A percentile compares a stretch with the other conserved stretches of the same genome.
Conservation (phyloP, 1,140 invertebrate genomes). For the Ceratitis capitata region DNA sequence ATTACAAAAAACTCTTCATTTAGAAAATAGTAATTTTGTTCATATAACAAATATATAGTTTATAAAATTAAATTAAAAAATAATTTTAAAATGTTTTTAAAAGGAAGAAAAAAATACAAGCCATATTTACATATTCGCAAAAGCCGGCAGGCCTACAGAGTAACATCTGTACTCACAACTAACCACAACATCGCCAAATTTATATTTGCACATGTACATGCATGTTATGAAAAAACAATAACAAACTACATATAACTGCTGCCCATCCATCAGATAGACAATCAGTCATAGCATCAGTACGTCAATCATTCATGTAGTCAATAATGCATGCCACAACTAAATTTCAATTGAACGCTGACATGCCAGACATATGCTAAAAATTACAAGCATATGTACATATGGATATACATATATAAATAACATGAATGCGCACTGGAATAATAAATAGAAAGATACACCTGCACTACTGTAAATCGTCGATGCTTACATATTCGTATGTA, state of each 20-base stretch:
- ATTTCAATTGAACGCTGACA: conserved; percentile 28
- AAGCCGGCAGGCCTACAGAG: background rate
- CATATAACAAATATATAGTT: too few relatives aligned
- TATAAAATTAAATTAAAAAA: too few relatives aligned
- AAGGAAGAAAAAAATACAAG: background rate
- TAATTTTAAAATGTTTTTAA: too few relatives aligned
- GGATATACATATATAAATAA: background rate
- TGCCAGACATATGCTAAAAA: conserved; percentile 16
- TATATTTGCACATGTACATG: too few relatives aligned
- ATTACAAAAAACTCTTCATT: too few relatives aligned
- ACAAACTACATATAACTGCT: background rate
- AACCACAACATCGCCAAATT: background rate
- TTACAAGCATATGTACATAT: background rate
- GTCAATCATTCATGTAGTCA: background rate
- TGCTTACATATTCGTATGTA: background rate
- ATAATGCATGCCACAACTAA: conserved; percentile 17
- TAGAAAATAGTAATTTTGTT: too few relatives aligned
- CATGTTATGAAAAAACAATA: background rate
- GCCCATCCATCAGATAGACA: background rate
- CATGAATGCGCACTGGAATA: background rate
- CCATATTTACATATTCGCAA: background rate
- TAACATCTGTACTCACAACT: background rate
- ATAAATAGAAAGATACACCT: background rate
- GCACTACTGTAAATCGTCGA: background rate
- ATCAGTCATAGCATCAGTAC: too few relatives aligned